Conservation (phyloP, 2,888 invertebrate species). For the Eristalis pertinax region DNA sequence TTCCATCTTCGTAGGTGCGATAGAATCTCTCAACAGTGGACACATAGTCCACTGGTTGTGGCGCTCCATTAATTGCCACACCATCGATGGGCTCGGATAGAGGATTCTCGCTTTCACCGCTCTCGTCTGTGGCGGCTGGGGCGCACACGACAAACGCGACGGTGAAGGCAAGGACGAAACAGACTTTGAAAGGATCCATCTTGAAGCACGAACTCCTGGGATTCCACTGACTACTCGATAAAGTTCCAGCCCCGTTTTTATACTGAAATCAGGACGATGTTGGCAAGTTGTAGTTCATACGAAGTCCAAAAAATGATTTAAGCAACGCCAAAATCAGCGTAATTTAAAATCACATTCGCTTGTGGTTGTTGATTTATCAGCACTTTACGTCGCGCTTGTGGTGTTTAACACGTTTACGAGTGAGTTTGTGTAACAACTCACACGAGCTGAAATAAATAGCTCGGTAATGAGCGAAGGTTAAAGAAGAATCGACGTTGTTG, state of each 20-base stretch:
- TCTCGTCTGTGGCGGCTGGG: not conserved
- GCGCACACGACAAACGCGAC: not conserved
- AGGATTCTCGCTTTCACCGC: not conserved
- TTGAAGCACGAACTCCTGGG: not conserved
- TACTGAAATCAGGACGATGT: not conserved
- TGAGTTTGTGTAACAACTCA: not conserved
- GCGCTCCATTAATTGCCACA: not conserved
- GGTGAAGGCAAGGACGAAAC: not conserved
- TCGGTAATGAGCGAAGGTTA: not conserved
- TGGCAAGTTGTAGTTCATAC: too few species aligned
- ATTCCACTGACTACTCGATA: not conserved
- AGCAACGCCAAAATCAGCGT: not conserved
- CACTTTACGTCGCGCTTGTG: not conserved
- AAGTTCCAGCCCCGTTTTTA: not conserved
- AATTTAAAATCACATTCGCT: not conserved
- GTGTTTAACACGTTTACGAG: not conserved
- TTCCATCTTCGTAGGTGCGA: conserved; percentile 44
- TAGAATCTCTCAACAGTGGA: conserved; percentile 22
- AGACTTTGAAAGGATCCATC: not conserved
- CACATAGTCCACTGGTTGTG: not conserved
- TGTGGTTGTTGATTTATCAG: not conserved
- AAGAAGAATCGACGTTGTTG: not conserved
- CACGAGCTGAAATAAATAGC: not conserved
- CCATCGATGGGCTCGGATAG: not conserved
- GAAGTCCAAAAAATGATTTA: not conserved